phyloP scores from a whole-genome alignment of 2,888 invertebrate species.

The Stramonita haemastoma region DNA sequence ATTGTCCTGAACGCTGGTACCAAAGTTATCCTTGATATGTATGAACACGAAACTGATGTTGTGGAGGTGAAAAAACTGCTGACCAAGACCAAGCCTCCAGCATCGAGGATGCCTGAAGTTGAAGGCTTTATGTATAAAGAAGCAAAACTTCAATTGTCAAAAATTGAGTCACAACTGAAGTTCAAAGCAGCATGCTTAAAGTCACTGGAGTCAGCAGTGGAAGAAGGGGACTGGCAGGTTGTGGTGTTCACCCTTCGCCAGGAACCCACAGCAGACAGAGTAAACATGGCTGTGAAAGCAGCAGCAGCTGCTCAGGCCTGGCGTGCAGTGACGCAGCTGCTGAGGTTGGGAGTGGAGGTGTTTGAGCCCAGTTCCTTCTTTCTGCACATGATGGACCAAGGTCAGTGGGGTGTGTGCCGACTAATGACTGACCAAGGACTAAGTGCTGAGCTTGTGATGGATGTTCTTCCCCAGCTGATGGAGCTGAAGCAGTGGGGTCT shows the following conservation, averaged over 20 bases:
- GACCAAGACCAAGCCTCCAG: background rate
- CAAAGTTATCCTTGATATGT: background rate
- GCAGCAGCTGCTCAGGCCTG: background rate
- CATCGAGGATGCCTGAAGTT: background rate
- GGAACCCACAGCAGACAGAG: background rate
- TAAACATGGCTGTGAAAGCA: background rate
- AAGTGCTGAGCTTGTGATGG: background rate
- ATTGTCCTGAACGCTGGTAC: background rate
- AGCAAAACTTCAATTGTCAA: too few species aligned
- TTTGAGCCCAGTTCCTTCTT: background rate
- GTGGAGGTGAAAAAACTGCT: background rate
- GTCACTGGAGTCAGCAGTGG: background rate
- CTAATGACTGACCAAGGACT: background rate
- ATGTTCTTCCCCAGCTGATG: conserved; percentile 26
- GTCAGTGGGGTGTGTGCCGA: background rate
- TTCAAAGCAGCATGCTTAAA: background rate
- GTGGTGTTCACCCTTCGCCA: background rate
- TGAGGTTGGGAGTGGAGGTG: background rate
- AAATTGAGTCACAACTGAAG: background rate
- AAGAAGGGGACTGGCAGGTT: background rate
- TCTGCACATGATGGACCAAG: background rate
- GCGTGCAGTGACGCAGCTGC: conserved; percentile 7
- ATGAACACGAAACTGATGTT: background rate
- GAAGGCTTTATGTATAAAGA: background rate
- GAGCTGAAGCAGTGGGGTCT: conserved; percentile 27